These are phyloP conservation scores for Trilocha varians DNA, from an alignment of 2,888 invertebrate genomes.

Conservation along the genomic window DNA sequence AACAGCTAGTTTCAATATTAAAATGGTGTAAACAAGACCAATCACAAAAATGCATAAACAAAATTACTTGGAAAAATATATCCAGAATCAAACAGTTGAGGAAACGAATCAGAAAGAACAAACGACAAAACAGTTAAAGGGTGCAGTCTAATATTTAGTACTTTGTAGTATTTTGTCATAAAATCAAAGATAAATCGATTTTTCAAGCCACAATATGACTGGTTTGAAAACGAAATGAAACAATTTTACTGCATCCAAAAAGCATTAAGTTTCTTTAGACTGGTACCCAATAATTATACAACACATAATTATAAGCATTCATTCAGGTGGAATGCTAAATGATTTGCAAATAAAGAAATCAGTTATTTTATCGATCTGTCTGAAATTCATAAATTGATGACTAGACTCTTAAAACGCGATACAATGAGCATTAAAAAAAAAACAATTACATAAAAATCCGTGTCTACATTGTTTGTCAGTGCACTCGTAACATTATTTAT, in stretches of 20 bases:
- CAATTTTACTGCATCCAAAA: too few relatives aligned
- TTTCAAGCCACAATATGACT: not conserved
- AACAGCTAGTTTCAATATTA: too few relatives aligned
- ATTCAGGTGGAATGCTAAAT: not conserved
- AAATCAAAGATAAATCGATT: not conserved
- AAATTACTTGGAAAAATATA: too few relatives aligned
- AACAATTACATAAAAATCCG: conserved; percentile 32
- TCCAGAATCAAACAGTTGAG: too few relatives aligned
- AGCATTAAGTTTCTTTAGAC: not conserved
- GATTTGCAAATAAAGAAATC: not conserved
- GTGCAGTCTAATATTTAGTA: not conserved
- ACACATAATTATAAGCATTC: conserved; percentile 12
- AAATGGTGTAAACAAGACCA: too few relatives aligned
- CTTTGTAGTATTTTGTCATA: not conserved
- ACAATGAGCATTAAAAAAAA: conserved; percentile 70
- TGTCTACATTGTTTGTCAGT: conserved; percentile 29
- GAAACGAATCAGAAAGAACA: too few relatives aligned
- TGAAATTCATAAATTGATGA: conserved; percentile 64
- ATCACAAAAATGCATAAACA: too few relatives aligned
- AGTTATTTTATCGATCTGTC: conserved; percentile 15
- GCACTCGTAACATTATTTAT: conserved; percentile 27
- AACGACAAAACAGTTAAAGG: not conserved
- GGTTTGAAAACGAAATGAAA: not conserved
- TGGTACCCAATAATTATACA: conserved; percentile 11
- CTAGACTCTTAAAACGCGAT: conserved; percentile 70